Percentiles rank a stretch among this genome's conserved stretches.
These are phyloP conservation scores for Zoanthus solanderi DNA, from an alignment of 92 coral and sea anemone genomes.

Conservation along the genomic window DNA sequence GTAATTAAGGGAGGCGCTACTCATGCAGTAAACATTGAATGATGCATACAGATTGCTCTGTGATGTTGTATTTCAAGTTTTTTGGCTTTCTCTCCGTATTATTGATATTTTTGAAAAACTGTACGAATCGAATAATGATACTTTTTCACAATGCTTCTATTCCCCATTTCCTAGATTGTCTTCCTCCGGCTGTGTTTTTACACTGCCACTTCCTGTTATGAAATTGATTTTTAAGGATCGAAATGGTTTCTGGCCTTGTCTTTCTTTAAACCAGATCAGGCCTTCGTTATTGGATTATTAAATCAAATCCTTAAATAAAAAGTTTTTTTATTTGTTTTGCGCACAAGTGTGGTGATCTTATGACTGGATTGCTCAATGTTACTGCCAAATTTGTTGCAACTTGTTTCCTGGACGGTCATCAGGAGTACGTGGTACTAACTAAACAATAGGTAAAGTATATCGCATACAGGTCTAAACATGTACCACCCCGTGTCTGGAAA, in stretches of 20 bases:
- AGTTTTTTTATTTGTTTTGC: not conserved
- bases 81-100: too few species aligned
- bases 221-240: not conserved
- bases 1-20: too few species aligned
- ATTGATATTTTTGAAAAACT: too few species aligned
- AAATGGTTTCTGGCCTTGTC: not conserved
- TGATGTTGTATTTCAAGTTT: too few species aligned
- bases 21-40: too few species aligned
- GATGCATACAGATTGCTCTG: too few species aligned
- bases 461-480: not conserved
- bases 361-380: not conserved
- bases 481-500: not conserved
- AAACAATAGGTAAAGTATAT: not conserved
- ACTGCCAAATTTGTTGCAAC: not conserved
- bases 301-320: not conserved
- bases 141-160: not conserved
- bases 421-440: not conserved
- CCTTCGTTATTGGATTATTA: not conserved
- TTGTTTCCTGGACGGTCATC: not conserved
- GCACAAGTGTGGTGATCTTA: not conserved
- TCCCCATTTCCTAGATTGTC: not conserved
- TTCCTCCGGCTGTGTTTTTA: not conserved
- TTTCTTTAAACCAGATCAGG: not conserved
- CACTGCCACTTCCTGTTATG: not conserved
- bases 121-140: too few species aligned